Conservation (phyloP, 2,888 invertebrate species). For the Disparrhopalites patrizii region DNA sequence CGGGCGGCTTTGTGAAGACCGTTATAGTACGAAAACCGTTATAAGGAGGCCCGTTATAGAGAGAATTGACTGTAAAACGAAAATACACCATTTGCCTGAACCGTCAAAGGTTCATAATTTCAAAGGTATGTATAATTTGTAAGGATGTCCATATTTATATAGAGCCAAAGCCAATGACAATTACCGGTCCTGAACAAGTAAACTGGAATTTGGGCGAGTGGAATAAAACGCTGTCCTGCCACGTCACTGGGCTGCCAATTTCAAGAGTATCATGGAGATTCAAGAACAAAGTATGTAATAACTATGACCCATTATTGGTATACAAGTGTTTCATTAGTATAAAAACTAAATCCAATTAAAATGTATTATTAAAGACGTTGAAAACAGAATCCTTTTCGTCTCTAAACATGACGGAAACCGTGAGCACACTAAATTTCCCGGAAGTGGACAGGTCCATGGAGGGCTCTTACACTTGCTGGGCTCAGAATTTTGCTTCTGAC, state of each 20-base stretch:
- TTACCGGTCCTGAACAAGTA: neutral
- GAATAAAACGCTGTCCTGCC: neutral
- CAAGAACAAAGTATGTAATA: slow-evolving; percentile 4
- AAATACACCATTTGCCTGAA: too few species aligned
- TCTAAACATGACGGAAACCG: neutral
- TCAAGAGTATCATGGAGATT: neutral
- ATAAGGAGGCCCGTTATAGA: too few species aligned
- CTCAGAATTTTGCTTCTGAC: too few species aligned
- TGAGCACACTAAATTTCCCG: neutral
- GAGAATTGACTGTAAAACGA: too few species aligned
- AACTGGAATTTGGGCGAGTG: neutral
- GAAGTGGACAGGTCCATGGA: slow-evolving; percentile 10
- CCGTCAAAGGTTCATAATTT: too few species aligned
- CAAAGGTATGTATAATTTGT: too few species aligned
- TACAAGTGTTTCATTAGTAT: too few species aligned
- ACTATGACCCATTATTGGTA: too few species aligned
- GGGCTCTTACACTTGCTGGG: neutral
- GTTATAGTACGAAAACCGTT: too few species aligned
- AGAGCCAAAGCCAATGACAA: neutral
- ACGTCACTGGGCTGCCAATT: neutral
- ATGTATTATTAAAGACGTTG: neutral
- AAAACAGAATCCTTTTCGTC: neutral
- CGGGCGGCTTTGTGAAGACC: too few species aligned
- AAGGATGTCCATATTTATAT: too few species aligned
- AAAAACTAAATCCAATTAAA: neutral